Base-by-base conservation (phyloP, 2,113 vertebrate genomes). In the Tyrannus savana region DNA sequence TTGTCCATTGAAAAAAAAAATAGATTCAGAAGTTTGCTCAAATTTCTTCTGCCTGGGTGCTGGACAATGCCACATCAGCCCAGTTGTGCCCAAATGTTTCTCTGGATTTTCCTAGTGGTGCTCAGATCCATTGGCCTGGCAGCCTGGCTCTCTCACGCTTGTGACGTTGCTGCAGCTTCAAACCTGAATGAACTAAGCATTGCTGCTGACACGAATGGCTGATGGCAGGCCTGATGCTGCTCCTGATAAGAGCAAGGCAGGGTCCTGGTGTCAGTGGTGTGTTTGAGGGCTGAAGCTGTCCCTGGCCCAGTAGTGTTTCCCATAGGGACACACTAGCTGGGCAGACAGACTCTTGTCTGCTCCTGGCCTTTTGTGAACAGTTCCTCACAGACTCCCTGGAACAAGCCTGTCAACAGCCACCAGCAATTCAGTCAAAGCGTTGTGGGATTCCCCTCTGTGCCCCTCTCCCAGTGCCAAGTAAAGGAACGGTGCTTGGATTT, bases 371-470 rank as follows among this genome's bases (percentile, higher is more conserved):
- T 1, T 5, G 49, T 49, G 49, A 10, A 28, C 0, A 5, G 6
- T 10, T 90, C n/a, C 60, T 68, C 35, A 14, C 42, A 69, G 64
- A 11, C 5, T n/a, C 22, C 21, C 59, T 64, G 58, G 28, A 50
- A 12, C 31, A 72, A 80, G 4, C 6, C 31, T 13, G 16, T 24
- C 28, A 63, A 28, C 16, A 87, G 6, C 39, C 35, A n/a, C 23
- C 8, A 0, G 3, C 14, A 14, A 6, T 8, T 23, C 0, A 0
- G 12, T 27, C n/a, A 19, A 10, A 53, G 27, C 1, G 1, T 5
- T 35, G n/a, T 10, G 44, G 28, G n/a, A 50, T 4, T 80, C 23
- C 14, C 8, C 19, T 41, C 50, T 25, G 7, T 31, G 58, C 18
- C 13, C 17, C 31, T 33, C 42, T 87, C 18, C 24, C 39, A 53